Base-by-base conservation (phyloP, 2,797 vertebrate genomes). In the Labroides dimidiatus region DNA sequence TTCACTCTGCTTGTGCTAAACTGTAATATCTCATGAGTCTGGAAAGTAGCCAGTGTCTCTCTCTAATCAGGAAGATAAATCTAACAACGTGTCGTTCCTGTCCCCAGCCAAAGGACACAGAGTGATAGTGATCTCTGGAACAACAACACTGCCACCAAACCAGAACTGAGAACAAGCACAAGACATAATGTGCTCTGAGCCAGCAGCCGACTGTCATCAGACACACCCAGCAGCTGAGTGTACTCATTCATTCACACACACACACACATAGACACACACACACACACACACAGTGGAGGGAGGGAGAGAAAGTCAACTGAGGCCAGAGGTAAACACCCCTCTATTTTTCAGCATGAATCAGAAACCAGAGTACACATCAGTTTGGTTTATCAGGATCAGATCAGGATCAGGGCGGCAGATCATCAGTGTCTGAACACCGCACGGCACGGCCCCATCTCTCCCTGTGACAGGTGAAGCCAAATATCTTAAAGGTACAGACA, bases 141-240 rank as follows among this genome's bases (percentile, higher is more conserved):
- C 45, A 30, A 57, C 50, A 24, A 55, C 9, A 65, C 24, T 47
- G 39, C 65, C 67, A 54, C 39, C 37, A 45, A 50, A 66, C 45
- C 23, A 57, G 50, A 43, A 60, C n/a, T 11, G 36, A 64, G 52
- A 52, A 52, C 49, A 44, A 55, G 62, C 10, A 70, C 51, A 57
- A 52, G 63, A 72, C 52, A n/a, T 10, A 14, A 42, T 67, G 69
- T 59, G 24, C 64, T 72, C 17, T 43, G 10, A 39, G 39, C 17
- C 12, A 48, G 45, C 45, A 21, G 17, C 37, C 8, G 30, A 7
- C 14, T 50, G 48, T 13, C 57, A 41, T 36, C 57, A 49, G 42
- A 53, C 63, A 67, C 24, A 1, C 60, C 43, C 27, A 2, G 0
- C 30, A 17, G n/a, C 24, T 50, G 24, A 7, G 15, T 4, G 13